Conservation (phyloP, 2,797 vertebrate species). For the Alosa sapidissima region DNA sequence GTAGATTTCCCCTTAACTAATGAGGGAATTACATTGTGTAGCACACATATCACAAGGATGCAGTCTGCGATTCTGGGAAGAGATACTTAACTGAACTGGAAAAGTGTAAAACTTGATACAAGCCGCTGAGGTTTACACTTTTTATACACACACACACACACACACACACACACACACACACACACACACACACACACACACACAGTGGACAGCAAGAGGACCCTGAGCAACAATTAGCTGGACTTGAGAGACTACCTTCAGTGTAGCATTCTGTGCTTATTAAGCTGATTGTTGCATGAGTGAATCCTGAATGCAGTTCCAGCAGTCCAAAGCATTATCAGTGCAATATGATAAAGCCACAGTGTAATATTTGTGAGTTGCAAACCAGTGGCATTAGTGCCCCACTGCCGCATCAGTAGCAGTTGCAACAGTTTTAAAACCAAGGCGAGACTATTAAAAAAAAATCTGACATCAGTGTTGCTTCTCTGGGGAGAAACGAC, state of each 20-base stretch:
- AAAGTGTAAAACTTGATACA: neutral
- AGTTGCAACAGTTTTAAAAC: slow-evolving; percentile 16
- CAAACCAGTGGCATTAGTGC: neutral
- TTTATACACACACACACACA: too few relatives aligned
- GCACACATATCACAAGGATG: neutral
- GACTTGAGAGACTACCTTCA: too few relatives aligned
- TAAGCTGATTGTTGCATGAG: too few relatives aligned
- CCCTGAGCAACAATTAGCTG: too few relatives aligned
- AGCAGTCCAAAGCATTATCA: neutral
- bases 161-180: too few relatives aligned
- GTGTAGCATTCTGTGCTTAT: too few relatives aligned
- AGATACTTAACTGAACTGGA: too few relatives aligned
- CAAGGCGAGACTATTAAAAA: slow-evolving; percentile 23
- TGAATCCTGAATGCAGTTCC: neutral
- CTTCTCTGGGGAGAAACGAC: neutral
- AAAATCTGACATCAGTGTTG: slow-evolving; percentile 7
- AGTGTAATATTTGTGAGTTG: neutral
- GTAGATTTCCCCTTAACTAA: neutral
- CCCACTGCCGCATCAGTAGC: slow-evolving; percentile 1
- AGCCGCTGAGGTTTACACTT: too few relatives aligned
- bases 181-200: too few relatives aligned
- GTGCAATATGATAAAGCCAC: neutral
- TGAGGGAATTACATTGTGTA: neutral
- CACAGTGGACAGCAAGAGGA: too few relatives aligned
- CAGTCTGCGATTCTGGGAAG: too few relatives aligned